Conservation (phyloP, 2,888 invertebrate genomes). For the Strigamia crassipes region DNA sequence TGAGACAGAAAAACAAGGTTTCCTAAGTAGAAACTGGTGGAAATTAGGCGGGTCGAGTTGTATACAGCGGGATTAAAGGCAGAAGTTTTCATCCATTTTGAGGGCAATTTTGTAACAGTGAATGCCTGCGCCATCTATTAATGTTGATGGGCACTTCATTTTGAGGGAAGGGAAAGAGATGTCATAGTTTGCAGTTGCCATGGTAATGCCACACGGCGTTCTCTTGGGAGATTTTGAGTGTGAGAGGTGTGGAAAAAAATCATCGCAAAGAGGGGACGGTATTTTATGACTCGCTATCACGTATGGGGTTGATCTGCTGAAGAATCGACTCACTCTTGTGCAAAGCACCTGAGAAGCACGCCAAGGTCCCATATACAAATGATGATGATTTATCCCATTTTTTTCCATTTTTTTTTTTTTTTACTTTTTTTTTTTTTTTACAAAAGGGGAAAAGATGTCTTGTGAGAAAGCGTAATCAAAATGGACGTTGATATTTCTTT, state of each 20-base stretch:
- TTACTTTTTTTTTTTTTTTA: too few relatives aligned
- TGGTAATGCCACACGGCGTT: background rate
- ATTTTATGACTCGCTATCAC: constrained; percentile 5
- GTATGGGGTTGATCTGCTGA: constrained; percentile 16
- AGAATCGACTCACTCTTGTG: background rate
- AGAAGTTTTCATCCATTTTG: constrained; percentile 21
- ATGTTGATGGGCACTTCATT: constrained; percentile 21
- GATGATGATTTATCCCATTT: background rate
- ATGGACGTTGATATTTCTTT: background rate
- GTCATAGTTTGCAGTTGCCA: constrained; percentile 11
- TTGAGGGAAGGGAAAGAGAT: constrained; percentile 12
- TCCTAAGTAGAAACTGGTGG: background rate
- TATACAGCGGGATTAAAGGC: background rate
- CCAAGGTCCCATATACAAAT: background rate
- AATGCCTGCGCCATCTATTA: constrained; percentile 16
- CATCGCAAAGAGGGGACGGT: constrained; percentile 12
- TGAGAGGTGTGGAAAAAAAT: constrained; percentile 13
- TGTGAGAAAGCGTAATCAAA: background rate
- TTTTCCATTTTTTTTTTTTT: too few relatives aligned
- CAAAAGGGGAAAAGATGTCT: background rate
- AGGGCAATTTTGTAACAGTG: constrained; percentile 6
- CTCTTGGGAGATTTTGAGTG: constrained; percentile 5
- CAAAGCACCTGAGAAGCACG: constrained; percentile 21
- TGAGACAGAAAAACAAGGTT: constrained; percentile 21
- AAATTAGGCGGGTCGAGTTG: background rate